These are phyloP conservation scores for Stegodyphus mimosarum DNA, from an alignment of 1,140 invertebrate genomes.

Conservation along the genomic window DNA sequence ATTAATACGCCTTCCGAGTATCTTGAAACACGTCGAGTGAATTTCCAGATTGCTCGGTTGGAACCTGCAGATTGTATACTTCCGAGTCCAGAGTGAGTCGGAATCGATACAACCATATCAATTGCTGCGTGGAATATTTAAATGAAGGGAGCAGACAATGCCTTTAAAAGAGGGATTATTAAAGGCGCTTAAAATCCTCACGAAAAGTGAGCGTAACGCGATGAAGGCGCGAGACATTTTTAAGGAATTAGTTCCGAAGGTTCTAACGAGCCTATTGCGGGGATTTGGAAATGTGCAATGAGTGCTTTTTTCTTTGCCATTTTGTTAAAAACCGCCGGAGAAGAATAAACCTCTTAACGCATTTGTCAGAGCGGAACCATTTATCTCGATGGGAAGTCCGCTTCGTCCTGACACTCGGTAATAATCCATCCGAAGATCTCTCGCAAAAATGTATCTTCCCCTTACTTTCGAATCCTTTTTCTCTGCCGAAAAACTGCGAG, in stretches of 20 bases:
- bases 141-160: slow-evolving; percentile 42
- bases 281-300: slow-evolving; percentile 29
- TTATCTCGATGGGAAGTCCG: slow-evolving; percentile 15
- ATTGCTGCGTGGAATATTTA: slow-evolving; percentile 31
- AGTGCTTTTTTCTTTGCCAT: slow-evolving; percentile 10
- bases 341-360: slow-evolving; percentile 56
- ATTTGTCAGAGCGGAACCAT: slow-evolving; percentile 47
- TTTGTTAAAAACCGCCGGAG: slow-evolving; percentile 43
- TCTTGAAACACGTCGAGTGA: no score
- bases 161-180: slow-evolving; percentile 51
- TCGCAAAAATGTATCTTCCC: slow-evolving; percentile 18
- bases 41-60: no score
- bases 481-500: slow-evolving; percentile 12
- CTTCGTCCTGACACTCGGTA: slow-evolving; percentile 26
- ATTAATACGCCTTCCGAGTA: no score
- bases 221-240: slow-evolving; percentile 36
- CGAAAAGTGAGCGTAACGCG: slow-evolving; percentile 43
- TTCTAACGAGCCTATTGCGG: slow-evolving; percentile 33
- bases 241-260: slow-evolving; percentile 34
- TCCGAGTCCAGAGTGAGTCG: neutral
- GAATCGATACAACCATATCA: slow-evolving; percentile 3
- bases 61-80: no score
- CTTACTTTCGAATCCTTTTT: slow-evolving; percentile 3
- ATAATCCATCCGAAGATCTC: slow-evolving; percentile 37
- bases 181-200: slow-evolving; percentile 29